Evolutionary conservation across 2,888 invertebrate species (phyloP).

Genomic region (Lasioglossum calceatum): DNA sequence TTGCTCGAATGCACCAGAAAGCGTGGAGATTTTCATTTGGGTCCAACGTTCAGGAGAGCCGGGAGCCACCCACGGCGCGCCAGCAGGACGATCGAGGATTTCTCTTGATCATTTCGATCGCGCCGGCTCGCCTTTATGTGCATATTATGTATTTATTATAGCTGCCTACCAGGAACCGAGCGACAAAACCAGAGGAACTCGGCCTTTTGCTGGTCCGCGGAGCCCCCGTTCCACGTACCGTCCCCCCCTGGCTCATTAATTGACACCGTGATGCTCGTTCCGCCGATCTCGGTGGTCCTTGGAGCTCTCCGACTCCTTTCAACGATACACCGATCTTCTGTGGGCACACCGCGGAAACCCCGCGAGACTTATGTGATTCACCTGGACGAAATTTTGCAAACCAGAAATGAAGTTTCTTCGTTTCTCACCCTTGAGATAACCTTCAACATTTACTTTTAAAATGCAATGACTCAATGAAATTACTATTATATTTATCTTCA

Average conservation of each 20-base stretch:
- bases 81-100: slow-evolving; percentile 68
- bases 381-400: neutral
- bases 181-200: slow-evolving; percentile 81
- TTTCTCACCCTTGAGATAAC: neutral
- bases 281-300: slow-evolving; percentile 83
- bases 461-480: neutral
- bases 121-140: slow-evolving; percentile 83
- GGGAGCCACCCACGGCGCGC: slow-evolving; percentile 77
- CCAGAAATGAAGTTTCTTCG: neutral
- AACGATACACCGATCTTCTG: slow-evolving; percentile 65
- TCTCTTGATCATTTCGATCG: slow-evolving; percentile 83
- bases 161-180: slow-evolving; percentile 81
- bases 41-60: slow-evolving; percentile 30
- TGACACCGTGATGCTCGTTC: slow-evolving; percentile 82
- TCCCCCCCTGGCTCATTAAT: slow-evolving; percentile 80
- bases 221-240: slow-evolving; percentile 66
- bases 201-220: slow-evolving; percentile 63
- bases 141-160: slow-evolving; percentile 84
- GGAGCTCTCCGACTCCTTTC: slow-evolving; percentile 75
- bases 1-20: slow-evolving; percentile 30
- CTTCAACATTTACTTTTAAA: neutral
- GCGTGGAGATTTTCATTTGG: slow-evolving; percentile 60
- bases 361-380: neutral
- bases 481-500: neutral
- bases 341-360: neutral